phyloP scores from a whole-genome alignment of 2,797 vertebrate species.

The Argya squamiceps region DNA sequence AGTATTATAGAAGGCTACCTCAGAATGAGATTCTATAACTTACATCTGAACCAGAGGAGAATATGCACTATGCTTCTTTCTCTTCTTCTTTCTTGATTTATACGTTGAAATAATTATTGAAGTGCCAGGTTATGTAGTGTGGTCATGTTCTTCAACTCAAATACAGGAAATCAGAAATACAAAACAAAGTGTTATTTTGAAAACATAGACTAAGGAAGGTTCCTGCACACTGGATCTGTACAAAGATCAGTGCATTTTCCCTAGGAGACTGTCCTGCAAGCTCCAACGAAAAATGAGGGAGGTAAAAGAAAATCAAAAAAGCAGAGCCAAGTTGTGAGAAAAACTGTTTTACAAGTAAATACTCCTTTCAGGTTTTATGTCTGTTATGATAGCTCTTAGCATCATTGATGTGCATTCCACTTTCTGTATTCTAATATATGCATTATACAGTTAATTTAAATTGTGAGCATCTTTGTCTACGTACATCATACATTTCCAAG shows the following conservation, averaged over 20 bases:
- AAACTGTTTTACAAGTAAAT: neutral
- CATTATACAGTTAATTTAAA: slow-evolving; percentile 76
- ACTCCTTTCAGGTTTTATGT: slow-evolving; percentile 6
- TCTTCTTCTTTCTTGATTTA: slow-evolving; percentile 60
- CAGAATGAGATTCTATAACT: slow-evolving; percentile 79
- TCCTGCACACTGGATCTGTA: neutral
- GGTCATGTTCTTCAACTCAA: slow-evolving; percentile 65
- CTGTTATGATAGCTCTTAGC: slow-evolving; percentile 69
- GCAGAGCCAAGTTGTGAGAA: slow-evolving; percentile 27
- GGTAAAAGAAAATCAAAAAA: neutral
- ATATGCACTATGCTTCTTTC: slow-evolving; percentile 77
- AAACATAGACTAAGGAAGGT: neutral
- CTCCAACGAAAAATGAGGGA: neutral
- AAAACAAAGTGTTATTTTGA: neutral
- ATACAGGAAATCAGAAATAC: slow-evolving; percentile 36
- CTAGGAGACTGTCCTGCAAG: slow-evolving; percentile 12
- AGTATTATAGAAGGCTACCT: slow-evolving; percentile 83
- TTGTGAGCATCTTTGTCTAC: slow-evolving; percentile 71
- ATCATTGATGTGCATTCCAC: slow-evolving; percentile 99
- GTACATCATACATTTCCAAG: slow-evolving; percentile 63
- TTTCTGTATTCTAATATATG: slow-evolving; percentile 85
- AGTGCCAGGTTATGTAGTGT: slow-evolving; percentile 68
- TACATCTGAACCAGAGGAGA: slow-evolving; percentile 78
- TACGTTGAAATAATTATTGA: slow-evolving; percentile 62
- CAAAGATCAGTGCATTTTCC: slow-evolving; percentile 29